Evolutionary conservation across 1,140 invertebrate genomes (phyloP), one percentile per base, ranked within the genome.

Genomic region (Mesaphorura yosii): DNA sequence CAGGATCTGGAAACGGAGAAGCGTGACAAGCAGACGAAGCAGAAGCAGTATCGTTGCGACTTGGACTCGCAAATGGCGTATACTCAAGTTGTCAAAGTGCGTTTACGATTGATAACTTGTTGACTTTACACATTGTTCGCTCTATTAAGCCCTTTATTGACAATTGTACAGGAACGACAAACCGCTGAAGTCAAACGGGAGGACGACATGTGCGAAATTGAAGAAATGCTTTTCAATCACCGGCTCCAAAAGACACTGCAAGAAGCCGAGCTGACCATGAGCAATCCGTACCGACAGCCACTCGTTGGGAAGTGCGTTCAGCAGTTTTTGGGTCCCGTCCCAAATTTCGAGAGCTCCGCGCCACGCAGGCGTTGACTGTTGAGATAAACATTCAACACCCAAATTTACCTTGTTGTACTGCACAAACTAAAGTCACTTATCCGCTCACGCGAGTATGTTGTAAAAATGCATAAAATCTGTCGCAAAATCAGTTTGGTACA

Each of bases 31-130:
- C 41, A 37, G n/a, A 17, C 22, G 6, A 55, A 44, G n/a, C 37
- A 46, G 17, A 19, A 17, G 10, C 47, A 57, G 19, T 60, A 60
- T 47, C 22, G 50, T 26, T 28, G 26, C 19, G 59, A 60, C 29
- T 45, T 60, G 34, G 50, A 57, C 23, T 53, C 45, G 4, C 58
- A 60, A 53, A 37, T 53, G 15, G 19, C 40, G 23, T 60, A 60
- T 37, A 37, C 40, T 15, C 10, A 34, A 20, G 34, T 31, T 14
- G 12, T 53, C 29, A 59, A 47, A 45, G 46, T 50, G 23, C 47
- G 44, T 27, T 19, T 38, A 19, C 1, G 25, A 7, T 37, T 50
- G 37, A 23, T 40, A 25, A 17, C 28, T 17, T 20, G 29, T 25
- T 7, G 6, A 23, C 10, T 42, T 3, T 47, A 22, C 19, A 20